Evolutionary conservation across 1,140 invertebrate genomes (phyloP), one percentile per base, ranked within the genome.

Genomic region (Nebria ingens): DNA sequence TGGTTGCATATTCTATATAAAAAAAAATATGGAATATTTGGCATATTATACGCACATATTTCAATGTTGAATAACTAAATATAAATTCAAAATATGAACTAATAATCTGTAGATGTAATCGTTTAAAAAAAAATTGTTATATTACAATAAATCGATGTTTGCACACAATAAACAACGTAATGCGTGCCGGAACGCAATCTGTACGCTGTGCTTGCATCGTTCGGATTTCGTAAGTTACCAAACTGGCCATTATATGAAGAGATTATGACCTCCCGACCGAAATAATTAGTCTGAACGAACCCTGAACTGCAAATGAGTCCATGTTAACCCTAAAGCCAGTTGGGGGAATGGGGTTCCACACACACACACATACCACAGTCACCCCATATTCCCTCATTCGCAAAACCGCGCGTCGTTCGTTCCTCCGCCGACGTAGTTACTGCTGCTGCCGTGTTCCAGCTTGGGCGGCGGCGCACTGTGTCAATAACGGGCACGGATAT

Each of bases 221-320:
- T 45, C 15, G 40, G 67, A 69, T 69, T 70, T 70, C 67, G 65
- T 67, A 65, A 67, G 65, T 67, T 67, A 56, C 61, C 40, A 63
- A 66, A 66, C 64, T 68, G 64, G 66, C 64, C 66, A 67, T 69
- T 69, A 68, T 67, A 68, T 64, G 63, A 64, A 58, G 64, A 64
- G 68, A 70, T 69, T 70, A 70, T 68, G 65, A 70, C 66, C 68
- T 66, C 62, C 61, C 68, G 63, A 68, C 67, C 64, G 68, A 70
- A 68, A 69, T 68, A 70, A 70, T 70, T 70, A 70, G 67, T 63
- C 62, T 51, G 54, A 29, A 58, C 40, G 40, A 45, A 45, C 40
- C 50, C 49, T 51, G 57, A 63, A 62, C 63, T 63, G 63, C 59
- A 62, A 68, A 65, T 61, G 64, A 67, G 66, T 68, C 60, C 63